A percentile compares a stretch with the other conserved stretches of the same genome.
Evolutionary conservation across 2,113 vertebrate species (phyloP).

Genomic region (Gallinago jamesoni): DNA sequence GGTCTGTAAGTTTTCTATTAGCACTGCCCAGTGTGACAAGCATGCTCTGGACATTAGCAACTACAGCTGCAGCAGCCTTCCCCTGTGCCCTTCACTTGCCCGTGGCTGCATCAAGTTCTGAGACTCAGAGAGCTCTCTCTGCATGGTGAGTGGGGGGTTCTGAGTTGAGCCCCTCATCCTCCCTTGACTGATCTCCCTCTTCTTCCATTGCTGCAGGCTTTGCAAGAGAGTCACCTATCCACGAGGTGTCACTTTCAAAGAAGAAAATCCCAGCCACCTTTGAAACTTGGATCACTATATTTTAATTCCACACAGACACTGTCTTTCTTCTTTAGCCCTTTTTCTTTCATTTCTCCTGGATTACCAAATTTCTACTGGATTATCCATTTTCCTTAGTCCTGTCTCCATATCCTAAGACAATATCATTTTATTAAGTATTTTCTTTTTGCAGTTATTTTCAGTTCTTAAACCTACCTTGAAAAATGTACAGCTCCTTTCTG

Average conservation of each 20-base stretch:
- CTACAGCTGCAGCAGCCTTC: neutral
- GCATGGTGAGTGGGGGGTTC: rapidly evolving
- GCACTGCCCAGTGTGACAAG: neutral
- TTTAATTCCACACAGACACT: neutral
- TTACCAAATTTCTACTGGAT: neutral
- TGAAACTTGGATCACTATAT: rapidly evolving
- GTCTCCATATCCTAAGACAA: rapidly evolving
- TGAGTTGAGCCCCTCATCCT: neutral
- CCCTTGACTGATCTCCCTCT: neutral
- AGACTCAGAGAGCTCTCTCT: neutral
- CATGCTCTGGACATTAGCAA: rapidly evolving
- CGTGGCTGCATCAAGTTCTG: rapidly evolving
- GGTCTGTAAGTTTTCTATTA: neutral
- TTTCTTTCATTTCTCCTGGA: neutral
- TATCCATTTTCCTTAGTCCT: neutral
- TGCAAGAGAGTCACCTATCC: neutral
- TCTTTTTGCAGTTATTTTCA: neutral
- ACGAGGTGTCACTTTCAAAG: neutral
- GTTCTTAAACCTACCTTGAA: neutral
- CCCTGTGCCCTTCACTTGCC: neutral
- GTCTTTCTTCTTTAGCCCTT: neutral
- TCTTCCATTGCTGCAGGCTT: neutral
- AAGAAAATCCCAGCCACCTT: neutral
- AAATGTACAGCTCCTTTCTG: neutral
- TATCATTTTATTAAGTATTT: neutral